phyloP scores from a whole-genome alignment of 1,140 invertebrate species.

The Delia radicum region DNA sequence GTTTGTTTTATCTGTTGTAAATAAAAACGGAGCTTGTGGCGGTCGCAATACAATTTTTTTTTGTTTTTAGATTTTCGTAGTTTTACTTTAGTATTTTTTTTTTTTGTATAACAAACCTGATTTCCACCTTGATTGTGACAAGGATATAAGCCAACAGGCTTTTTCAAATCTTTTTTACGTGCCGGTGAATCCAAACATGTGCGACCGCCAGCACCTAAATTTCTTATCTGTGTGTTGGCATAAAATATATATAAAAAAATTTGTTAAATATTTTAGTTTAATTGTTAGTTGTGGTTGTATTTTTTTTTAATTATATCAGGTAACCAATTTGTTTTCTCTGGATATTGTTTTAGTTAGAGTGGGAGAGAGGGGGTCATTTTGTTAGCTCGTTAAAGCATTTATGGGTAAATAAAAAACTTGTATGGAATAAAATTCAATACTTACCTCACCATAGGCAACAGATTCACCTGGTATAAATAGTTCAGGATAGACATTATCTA shows the following conservation, averaged over 20 bases:
- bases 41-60: constrained; percentile 39
- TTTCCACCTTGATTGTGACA: constrained; percentile 95
- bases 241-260: constrained; percentile 16
- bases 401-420: neutral
- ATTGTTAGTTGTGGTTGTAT: neutral
- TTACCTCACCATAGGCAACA: constrained; percentile 93
- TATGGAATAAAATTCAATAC: constrained; percentile 34
- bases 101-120: constrained; percentile 69
- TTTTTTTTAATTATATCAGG: neutral
- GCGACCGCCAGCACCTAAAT: constrained; percentile 75
- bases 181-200: constrained; percentile 83
- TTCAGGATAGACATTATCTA: constrained; percentile 97
- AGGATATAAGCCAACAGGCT: constrained; percentile 87
- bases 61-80: neutral
- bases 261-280: neutral
- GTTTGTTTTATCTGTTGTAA: constrained; percentile 16
- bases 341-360: constrained; percentile 28
- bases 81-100: no score
- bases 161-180: constrained; percentile 84
- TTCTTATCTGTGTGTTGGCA: constrained; percentile 68
- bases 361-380: constrained; percentile 36
- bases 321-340: neutral
- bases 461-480: constrained; percentile 95
- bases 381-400: neutral
- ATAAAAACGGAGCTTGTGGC: constrained; percentile 52